Evolutionary conservation across 2,888 invertebrate species (phyloP), one percentile per base, ranked within the genome.

Genomic region (Melieria picta): DNA sequence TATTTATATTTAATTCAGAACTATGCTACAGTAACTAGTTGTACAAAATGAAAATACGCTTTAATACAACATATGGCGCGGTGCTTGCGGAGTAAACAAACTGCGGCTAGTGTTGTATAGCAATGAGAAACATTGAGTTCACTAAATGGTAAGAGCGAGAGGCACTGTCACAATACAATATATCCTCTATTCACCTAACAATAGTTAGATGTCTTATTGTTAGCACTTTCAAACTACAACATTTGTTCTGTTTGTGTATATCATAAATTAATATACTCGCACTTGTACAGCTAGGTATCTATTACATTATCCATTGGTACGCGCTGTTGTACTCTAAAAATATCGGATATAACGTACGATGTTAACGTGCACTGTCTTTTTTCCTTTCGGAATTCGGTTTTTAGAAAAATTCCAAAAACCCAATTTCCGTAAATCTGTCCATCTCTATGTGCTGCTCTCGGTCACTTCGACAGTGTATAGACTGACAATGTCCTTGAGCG

Each of bases 401-500:
- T 11, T 42, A 16, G 52, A 9, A 5, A n/a, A 5, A 52, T 7
- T 52, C 52, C 13, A 52, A 11, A n/a, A 7, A n/a, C 13, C 52
- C 4, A 52, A 10, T 58, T n/a, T 58, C 9, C 46, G 4, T 16
- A 13, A 10, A 7, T 57, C 13, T 5, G 10, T 48, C n/a, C 43
- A 30, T 13, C 7, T 65, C 57, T 72, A 76, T 76, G 74, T 74
- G 52, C 70, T 76, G 69, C 73, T 77, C 13, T 70, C 61, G 50
- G 66, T 64, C 64, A 76, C 72, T 61, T 66, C 64, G 60, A 50
- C 61, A 11, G 74, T 77, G 55, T 86, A 85, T 13, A 82, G 74
- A n/a, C 72, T 75, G 7, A 91, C 80, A 77, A 93, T 93, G 47
- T 91, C 91, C 68, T 87, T 79, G 6, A 93, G 84, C 57, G 93